Conservation (phyloP, 2,797 vertebrate species). For the Phylloscopus collybita region DNA sequence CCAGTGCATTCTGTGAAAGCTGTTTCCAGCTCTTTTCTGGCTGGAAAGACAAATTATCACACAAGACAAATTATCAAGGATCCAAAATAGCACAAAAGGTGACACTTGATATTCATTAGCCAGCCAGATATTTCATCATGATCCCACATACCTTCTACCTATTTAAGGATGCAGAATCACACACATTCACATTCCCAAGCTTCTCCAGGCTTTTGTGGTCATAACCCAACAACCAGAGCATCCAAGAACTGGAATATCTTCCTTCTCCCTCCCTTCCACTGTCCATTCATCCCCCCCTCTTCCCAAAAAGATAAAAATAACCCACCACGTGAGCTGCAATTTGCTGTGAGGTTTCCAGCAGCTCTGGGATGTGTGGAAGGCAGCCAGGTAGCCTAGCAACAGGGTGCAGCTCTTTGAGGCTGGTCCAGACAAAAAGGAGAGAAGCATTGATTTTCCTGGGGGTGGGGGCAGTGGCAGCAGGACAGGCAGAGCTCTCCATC, state of each 20-base stretch:
- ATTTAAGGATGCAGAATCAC: not conserved
- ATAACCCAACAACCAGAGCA: not conserved
- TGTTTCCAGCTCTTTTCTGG: not conserved
- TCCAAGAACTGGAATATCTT: not conserved
- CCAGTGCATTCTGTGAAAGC: not conserved
- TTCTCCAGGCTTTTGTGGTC: not conserved
- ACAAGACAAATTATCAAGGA: slow-evolving; percentile 1
- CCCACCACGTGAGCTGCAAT: slow-evolving; percentile 52
- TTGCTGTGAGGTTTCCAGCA: slow-evolving; percentile 56
- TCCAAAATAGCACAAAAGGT: slow-evolving; percentile 39
- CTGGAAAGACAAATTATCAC: not conserved
- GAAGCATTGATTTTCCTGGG: not conserved
- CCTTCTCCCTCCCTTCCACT: not conserved
- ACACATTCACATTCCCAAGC: not conserved
- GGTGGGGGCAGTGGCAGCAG: not conserved
- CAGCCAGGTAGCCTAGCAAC: slow-evolving; percentile 80
- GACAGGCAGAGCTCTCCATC: not conserved
- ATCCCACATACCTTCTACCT: not conserved
- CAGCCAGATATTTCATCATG: not conserved
- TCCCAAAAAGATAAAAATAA: slow-evolving; percentile 64
- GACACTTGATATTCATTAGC: slow-evolving; percentile 25
- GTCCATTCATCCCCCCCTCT: not conserved
- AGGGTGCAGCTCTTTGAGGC: slow-evolving; percentile 56
- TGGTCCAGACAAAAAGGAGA: slow-evolving; percentile 53
- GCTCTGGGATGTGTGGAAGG: slow-evolving; percentile 45